Evolutionary conservation across 2,797 vertebrate genomes (phyloP).

Genomic region (Pteropus rufus): DNA sequence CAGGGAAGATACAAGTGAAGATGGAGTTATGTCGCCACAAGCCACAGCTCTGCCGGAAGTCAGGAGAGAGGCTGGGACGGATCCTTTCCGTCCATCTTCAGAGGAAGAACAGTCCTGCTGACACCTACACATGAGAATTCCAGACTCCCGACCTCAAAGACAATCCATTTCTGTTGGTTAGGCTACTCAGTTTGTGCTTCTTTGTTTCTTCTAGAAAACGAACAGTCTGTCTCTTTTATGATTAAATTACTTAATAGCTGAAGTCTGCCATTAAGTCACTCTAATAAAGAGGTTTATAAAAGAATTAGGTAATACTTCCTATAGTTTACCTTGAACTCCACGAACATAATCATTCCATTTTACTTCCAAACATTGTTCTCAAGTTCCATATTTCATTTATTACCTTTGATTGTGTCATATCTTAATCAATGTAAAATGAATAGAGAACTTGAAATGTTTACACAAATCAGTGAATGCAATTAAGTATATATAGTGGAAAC

Average conservation of each 20-base stretch:
- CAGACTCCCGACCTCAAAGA: neutral
- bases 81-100: too few species aligned
- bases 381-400: neutral
- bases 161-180: fast-evolving
- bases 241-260: neutral
- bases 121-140: too few species aligned
- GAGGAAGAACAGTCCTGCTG: fast-evolving
- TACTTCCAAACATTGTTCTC: neutral
- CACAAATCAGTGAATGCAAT: neutral
- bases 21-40: neutral
- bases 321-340: neutral
- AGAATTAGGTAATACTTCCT: neutral
- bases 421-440: neutral
- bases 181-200: neutral
- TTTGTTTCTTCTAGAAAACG: neutral
- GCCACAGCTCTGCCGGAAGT: neutral
- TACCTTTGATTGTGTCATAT: neutral
- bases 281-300: neutral
- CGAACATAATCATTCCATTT: neutral
- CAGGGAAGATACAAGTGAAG: neutral
- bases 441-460: neutral
- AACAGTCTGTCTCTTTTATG: neutral
- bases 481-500: neutral
- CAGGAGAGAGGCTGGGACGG: neutral
- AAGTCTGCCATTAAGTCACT: neutral